Evolutionary conservation across 2,113 vertebrate species (phyloP), one percentile per base, ranked within the genome.

Genomic region (Limanda limanda): DNA sequence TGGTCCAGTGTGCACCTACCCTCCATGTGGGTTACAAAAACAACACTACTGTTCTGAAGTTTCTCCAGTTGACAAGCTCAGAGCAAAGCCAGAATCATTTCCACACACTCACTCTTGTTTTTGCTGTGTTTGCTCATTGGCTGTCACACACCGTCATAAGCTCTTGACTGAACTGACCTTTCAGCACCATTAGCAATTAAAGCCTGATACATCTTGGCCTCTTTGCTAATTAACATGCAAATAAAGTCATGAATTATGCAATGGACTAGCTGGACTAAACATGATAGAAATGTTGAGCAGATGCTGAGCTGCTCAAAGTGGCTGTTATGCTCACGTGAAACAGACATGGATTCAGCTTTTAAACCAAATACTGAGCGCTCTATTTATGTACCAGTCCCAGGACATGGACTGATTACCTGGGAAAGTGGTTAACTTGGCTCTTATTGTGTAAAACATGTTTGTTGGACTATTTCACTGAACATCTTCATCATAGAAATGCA

Each of bases 221-320:
- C 74, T 67, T 79, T 77, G 81, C 21, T 89, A 93, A 94, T 94
- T 93, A 95, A 88, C 90, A 95, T 95, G 91, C 79, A 94, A 94
- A 95, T 94, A 83, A 93, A 92, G 64, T 58, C 11, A 89, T 89
- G 79, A 86, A 86, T 92, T 91, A 76, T 91, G 86, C 71, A 81
- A 86, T 66, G 37, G 79, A 80, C 92, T 94, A 94, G 94, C 93
- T 94, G 93, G 86, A 79, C 91, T 51, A 74, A 92, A 92, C 31
- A 45, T 66, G 57, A 73, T 51, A 60, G 60, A 76, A 71, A 74
- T 79, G 71, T 42, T 71, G 63, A 73, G 76, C 76, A 74, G 78
- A 78, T 75, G 71, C 20, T 40, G 66, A 4, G 40, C 55, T n/a
- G 21, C 47, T 23, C 12, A 47, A 60, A 45, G 54, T 51, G 48